Evolutionary conservation across 2,113 vertebrate genomes (phyloP).

Genomic region (Piaya cayana): DNA sequence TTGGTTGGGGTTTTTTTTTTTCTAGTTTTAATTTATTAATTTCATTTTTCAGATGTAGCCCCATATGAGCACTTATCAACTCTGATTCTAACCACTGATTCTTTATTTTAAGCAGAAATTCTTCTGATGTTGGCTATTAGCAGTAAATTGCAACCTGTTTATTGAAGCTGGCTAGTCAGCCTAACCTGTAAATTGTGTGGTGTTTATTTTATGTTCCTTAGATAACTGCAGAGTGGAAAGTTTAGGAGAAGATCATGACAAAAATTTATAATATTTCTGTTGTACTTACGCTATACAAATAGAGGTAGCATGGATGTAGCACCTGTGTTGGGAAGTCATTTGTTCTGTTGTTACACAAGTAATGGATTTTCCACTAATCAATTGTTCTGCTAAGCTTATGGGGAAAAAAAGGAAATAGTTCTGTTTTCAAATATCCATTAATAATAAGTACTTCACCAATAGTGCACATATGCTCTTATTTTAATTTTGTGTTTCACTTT

Average conservation of each 20-base stretch:
- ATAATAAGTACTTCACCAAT: not conserved
- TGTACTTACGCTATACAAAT: not conserved
- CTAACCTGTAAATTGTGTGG: not conserved
- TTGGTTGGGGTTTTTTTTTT: too few relatives aligned
- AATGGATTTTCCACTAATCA: slow-evolving; percentile 1
- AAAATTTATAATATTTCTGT: not conserved
- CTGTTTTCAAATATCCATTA: slow-evolving; percentile 1
- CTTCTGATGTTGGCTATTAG: not conserved
- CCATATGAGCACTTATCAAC: not conserved
- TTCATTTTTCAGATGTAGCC: not conserved
- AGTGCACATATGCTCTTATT: not conserved
- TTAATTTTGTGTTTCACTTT: not conserved
- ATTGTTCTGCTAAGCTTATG: not conserved
- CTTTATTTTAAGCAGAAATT: slow-evolving; percentile 3
- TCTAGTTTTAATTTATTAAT: not conserved
- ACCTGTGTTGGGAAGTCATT: not conserved
- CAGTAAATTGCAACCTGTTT: not conserved
- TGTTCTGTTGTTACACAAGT: not conserved
- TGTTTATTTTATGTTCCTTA: not conserved
- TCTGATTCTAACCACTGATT: not conserved
- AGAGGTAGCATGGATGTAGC: not conserved
- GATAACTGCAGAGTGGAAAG: not conserved
- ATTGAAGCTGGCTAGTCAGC: slow-evolving; percentile 10
- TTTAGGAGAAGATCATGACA: not conserved
- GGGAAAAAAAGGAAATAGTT: not conserved